A percentile compares a stretch with the other conserved stretches of the same genome.
These are phyloP conservation scores for Myzus persicae DNA, from an alignment of 1,140 invertebrate species.

Conservation along the genomic window DNA sequence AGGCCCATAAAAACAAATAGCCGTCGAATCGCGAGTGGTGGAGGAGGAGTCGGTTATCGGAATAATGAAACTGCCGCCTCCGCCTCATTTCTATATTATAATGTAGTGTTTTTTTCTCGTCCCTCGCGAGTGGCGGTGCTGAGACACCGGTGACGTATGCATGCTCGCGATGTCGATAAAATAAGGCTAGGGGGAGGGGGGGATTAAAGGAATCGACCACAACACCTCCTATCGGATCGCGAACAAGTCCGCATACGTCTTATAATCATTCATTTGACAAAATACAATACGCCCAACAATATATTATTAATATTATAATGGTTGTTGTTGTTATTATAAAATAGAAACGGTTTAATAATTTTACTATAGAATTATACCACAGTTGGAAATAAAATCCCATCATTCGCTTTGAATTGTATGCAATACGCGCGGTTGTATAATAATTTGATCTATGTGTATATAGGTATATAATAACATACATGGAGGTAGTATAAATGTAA, in stretches of 20 bases:
- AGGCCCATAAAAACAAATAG: slow-evolving; percentile 43
- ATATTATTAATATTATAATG: too few species aligned
- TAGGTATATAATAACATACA: background rate
- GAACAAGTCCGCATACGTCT: background rate
- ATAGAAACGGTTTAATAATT: background rate
- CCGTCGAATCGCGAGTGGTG: background rate
- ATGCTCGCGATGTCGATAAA: background rate
- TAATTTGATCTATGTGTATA: background rate
- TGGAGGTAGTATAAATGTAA: background rate
- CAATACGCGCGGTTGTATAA: background rate
- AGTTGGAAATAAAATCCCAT: background rate
- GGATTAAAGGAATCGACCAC: background rate
- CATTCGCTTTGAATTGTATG: background rate
- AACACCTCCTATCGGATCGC: background rate
- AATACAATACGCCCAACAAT: too few species aligned
- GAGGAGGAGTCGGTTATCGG: background rate
- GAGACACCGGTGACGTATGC: too few species aligned
- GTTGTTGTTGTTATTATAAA: background rate
- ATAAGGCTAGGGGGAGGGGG: too few species aligned
- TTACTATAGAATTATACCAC: background rate
- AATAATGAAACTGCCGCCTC: slow-evolving; percentile 4
- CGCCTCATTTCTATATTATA: background rate
- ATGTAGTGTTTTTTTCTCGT: too few species aligned
- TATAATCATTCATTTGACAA: too few species aligned
- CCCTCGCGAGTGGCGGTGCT: too few species aligned